Conservation (phyloP, 2,888 invertebrate species). For the Sinopyrophorus schimmeli region DNA sequence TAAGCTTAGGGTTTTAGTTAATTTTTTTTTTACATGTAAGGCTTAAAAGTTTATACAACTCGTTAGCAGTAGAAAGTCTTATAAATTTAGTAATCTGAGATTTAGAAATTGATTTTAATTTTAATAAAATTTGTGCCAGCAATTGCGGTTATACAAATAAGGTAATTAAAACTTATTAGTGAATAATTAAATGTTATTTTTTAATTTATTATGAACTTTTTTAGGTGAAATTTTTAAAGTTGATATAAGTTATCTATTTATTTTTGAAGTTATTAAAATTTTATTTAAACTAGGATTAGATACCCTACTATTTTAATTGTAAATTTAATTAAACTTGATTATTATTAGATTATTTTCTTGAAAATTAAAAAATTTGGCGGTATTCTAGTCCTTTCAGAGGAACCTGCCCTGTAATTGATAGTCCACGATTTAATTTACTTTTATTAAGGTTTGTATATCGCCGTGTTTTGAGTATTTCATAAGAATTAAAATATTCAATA, state of each 20-base stretch:
- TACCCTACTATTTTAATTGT: constrained; percentile 66
- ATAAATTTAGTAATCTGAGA: constrained; percentile 64
- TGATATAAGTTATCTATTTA: constrained; percentile 48
- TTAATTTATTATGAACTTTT: constrained; percentile 55
- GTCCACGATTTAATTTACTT: constrained; percentile 61
- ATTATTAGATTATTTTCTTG: constrained; percentile 63
- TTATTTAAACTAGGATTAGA: constrained; percentile 67
- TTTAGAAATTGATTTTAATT: constrained; percentile 63
- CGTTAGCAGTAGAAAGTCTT: constrained; percentile 59
- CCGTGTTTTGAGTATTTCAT: constrained; percentile 54
- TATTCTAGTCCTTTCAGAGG: constrained; percentile 71
- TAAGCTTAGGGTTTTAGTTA: constrained; percentile 57
- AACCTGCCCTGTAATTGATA: constrained; percentile 71
- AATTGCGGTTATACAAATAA: constrained; percentile 70
- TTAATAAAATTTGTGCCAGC: constrained; percentile 71
- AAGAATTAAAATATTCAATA: constrained; percentile 58
- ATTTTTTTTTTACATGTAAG: constrained; percentile 61
- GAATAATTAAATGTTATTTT: constrained; percentile 51
- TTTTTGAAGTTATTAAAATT: constrained; percentile 56
- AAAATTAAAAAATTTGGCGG: constrained; percentile 73
- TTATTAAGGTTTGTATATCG: constrained; percentile 56
- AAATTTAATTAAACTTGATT: constrained; percentile 57
- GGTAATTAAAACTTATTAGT: constrained; percentile 61
- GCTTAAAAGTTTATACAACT: constrained; percentile 56
- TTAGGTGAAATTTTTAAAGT: constrained; percentile 62